These are phyloP conservation scores for Andrena bicolor DNA, from an alignment of 2,888 invertebrate genomes.

Conservation along the genomic window DNA sequence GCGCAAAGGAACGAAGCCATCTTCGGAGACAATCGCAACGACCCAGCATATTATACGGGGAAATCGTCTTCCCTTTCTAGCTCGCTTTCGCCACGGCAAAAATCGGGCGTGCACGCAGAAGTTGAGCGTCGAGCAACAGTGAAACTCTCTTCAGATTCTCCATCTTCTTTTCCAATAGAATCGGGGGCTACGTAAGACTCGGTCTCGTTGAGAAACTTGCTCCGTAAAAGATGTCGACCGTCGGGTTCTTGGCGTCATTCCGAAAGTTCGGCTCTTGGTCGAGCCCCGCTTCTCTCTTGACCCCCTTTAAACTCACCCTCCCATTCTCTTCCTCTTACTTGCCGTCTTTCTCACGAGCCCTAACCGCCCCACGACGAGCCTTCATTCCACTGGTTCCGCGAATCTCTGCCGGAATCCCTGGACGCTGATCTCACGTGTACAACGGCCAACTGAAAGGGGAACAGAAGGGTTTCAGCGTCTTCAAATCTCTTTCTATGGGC, in stretches of 20 bases:
- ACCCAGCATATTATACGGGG: conserved; percentile 30
- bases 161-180: conserved; percentile 40
- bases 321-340: conserved; percentile 1
- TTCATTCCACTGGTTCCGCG: conserved; percentile 57
- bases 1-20: conserved; percentile 14
- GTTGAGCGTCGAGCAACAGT: conserved; percentile 39
- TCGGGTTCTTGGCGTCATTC: conserved; percentile 47
- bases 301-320: conserved; percentile 33
- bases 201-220: conserved; percentile 69
- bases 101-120: conserved; percentile 43
- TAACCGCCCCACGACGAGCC: conserved; percentile 16
- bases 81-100: conserved; percentile 31
- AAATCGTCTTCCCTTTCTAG: conserved; percentile 16
- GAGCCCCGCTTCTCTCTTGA: conserved; percentile 44
- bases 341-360: conserved; percentile 5
- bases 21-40: conserved; percentile 12
- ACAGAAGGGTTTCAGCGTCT: conserved; percentile 65
- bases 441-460: conserved; percentile 59
- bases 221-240: conserved; percentile 60
- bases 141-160: conserved; percentile 40
- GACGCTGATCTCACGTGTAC: conserved; percentile 73
- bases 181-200: conserved; percentile 64
- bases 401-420: conserved; percentile 69
- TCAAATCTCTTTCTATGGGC: conserved; percentile 48
- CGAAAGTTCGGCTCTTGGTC: conserved; percentile 67